Evolutionary conservation across 2,797 vertebrate genomes (phyloP), one percentile per base, ranked within the genome.

Genomic region (Aplochiton taeniatus): DNA sequence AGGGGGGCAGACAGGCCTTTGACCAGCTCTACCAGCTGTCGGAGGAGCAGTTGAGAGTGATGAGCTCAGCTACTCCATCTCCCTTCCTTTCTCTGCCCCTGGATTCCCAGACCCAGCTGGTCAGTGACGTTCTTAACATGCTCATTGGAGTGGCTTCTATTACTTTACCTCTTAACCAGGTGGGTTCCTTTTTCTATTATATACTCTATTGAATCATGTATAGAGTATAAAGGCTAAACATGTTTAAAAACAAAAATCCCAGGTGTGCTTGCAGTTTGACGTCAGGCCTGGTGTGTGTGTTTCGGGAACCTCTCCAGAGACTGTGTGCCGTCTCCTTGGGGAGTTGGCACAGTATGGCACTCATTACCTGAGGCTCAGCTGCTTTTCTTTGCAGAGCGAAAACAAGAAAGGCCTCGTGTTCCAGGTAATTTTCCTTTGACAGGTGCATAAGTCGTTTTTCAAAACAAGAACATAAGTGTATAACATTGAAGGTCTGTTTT

Each of bases 331-430:
- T 77, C 90, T 99, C 17, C 83, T 99, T 51, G 89, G 87, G 0
- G 96, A 98, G 85, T 88, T 98, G 78, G 95, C 95, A 0, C 94
- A 94, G 67, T 96, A 95, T 0, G 96, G 96, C 65, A 98, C 98
- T 0, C 87, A 94, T 68, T 99, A 99, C 75, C 84, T 93, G 14
- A 93, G 96, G 51, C 91, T 99, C 0, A 98, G 95, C 77, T 90
- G 74, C 58, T 99, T 99, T 80, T 95, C 95, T 55, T 87, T 96
- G 80, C 95, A 96, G 78, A 94, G 94, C 0, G 89, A 91, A 44
- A 88, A 93, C 79, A 92, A 93, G 82, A 95, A 92, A 79, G 96
- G 96, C 56, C 93, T 98, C 0, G 96, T 99, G 54, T 98, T 99
- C 83, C 98, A 99, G 96, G 97, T 98, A 76, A 57, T 71, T 49